Conservation (phyloP, 35 echinoderm and acorn worm species). For the Holothuria glaberrima region DNA sequence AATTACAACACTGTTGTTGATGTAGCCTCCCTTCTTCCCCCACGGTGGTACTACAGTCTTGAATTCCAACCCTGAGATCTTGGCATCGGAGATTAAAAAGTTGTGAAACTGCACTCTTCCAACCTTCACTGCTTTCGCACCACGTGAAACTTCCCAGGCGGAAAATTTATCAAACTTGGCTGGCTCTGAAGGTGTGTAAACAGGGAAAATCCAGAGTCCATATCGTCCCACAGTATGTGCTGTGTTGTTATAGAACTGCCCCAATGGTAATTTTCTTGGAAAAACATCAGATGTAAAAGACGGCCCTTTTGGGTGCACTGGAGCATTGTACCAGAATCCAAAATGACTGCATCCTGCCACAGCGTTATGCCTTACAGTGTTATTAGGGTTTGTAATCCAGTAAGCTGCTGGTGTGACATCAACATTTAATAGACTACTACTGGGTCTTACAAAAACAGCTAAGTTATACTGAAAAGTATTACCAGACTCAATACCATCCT, state of each 20-base stretch:
- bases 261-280: conserved; percentile 77
- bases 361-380: conserved; percentile 90
- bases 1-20: conserved; percentile 84
- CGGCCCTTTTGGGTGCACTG: conserved; percentile 72
- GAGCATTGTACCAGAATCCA: conserved; percentile 96
- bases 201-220: conserved; percentile 93
- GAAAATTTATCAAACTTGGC: conserved; percentile 75
- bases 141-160: conserved; percentile 84
- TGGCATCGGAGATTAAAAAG: conserved; percentile 84
- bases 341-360: conserved; percentile 95
- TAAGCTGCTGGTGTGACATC: conserved; percentile 90
- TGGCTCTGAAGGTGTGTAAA: conserved; percentile 70
- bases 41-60: conserved; percentile 56
- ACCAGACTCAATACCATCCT: conserved; percentile 88
- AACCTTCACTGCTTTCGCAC: conserved; percentile 78
- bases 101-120: conserved; percentile 86
- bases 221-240: conserved; percentile 88
- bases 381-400: conserved; percentile 96
- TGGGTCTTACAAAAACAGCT: conserved; percentile 80
- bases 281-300: conserved; percentile 78
- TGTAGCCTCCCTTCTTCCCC: conserved; percentile 69
- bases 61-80: conserved; percentile 78
- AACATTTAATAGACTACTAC: conserved; percentile 85
- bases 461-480: conserved; percentile 92
- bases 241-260: conserved; percentile 91